These are phyloP conservation scores for Melolontha melolontha DNA, from an alignment of 2,888 invertebrate species.

Conservation along the genomic window DNA sequence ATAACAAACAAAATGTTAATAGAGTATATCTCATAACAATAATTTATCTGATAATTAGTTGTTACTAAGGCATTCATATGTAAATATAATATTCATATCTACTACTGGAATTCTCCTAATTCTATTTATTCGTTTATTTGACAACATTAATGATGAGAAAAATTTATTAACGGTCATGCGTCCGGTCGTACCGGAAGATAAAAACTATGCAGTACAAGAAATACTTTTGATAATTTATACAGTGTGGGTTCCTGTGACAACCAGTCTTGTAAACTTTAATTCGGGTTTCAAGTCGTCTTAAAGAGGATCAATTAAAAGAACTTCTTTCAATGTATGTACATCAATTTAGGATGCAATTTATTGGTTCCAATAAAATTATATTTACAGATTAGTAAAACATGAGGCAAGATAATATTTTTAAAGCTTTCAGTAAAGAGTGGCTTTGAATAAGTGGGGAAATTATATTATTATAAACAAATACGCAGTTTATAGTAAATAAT, in stretches of 20 bases:
- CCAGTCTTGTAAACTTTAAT: slow-evolving; percentile 2
- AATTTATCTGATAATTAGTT: slow-evolving; percentile 17
- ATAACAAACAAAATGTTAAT: no score
- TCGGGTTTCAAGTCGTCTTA: not conserved
- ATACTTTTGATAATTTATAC: slow-evolving; percentile 36
- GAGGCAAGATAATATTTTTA: no score
- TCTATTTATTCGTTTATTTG: slow-evolving; percentile 22
- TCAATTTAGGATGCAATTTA: not conserved
- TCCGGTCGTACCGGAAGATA: slow-evolving; percentile 36
- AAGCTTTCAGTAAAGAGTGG: no score
- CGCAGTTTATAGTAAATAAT: no score
- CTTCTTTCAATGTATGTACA: not conserved
- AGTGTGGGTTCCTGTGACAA: slow-evolving; percentile 16
- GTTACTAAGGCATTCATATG: slow-evolving; percentile 12
- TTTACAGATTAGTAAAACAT: no score
- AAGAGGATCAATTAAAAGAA: slow-evolving; percentile 3
- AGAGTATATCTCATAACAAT: no score
- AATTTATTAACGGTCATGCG: slow-evolving; percentile 25
- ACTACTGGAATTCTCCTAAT: slow-evolving; percentile 9
- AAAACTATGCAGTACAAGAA: slow-evolving; percentile 23
- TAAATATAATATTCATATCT: slow-evolving; percentile 9
- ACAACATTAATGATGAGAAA: slow-evolving; percentile 27
- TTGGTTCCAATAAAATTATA: no score
- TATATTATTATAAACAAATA: no score
- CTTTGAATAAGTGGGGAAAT: no score